Conservation (phyloP, 2,113 vertebrate genomes). For the Chaenocephalus aceratus region DNA sequence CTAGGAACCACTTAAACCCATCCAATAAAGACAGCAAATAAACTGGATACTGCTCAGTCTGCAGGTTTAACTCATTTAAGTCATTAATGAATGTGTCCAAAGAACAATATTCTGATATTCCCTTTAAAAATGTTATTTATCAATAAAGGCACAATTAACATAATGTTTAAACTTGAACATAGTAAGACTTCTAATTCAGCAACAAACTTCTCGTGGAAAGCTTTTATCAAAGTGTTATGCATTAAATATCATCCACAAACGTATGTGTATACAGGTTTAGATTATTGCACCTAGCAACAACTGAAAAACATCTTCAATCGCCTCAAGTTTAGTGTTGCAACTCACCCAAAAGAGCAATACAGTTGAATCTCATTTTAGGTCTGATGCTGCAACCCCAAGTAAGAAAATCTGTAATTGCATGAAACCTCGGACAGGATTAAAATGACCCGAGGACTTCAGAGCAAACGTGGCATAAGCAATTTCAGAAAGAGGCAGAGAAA, state of each 20-base stretch:
- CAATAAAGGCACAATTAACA: too few relatives aligned
- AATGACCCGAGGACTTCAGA: background rate
- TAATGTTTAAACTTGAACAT: too few relatives aligned
- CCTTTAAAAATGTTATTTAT: too few relatives aligned
- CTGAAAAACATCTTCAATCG: background rate
- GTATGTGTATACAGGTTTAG: too few relatives aligned
- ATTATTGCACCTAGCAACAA: too few relatives aligned
- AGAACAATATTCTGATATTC: too few relatives aligned
- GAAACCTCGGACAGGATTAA: conserved; percentile 16
- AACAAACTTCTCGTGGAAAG: too few relatives aligned
- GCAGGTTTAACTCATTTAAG: too few relatives aligned
- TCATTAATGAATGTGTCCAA: too few relatives aligned
- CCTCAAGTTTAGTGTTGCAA: background rate
- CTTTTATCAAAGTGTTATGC: too few relatives aligned
- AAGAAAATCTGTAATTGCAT: background rate
- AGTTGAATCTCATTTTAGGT: conserved; percentile 6
- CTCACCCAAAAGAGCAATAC: background rate
- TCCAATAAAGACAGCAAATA: background rate
- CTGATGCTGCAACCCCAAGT: background rate
- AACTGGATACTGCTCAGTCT: background rate
- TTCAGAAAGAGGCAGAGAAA: background rate
- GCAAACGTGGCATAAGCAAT: background rate
- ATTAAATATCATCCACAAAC: too few relatives aligned
- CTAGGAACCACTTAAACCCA: background rate
- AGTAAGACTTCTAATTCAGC: too few relatives aligned